These are phyloP conservation scores for Blastomussa wellsi DNA, from an alignment of 92 coral and sea anemone genomes.

Conservation along the genomic window DNA sequence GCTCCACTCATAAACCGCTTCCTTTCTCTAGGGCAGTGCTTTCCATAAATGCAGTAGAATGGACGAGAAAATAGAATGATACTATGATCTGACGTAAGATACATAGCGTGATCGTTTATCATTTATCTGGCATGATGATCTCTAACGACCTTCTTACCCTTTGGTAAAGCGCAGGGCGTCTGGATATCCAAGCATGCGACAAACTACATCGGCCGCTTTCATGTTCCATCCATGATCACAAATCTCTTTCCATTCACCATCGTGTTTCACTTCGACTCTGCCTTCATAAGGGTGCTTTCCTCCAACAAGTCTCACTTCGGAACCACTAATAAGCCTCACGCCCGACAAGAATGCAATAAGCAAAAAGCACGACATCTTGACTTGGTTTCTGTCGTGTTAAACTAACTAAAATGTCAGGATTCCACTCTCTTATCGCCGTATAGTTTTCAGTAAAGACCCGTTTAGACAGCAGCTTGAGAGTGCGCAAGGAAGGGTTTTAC, in stretches of 20 bases:
- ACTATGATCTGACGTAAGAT: background rate
- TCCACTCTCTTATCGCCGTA: background rate
- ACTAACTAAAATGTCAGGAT: background rate
- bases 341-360: conserved; percentile 2
- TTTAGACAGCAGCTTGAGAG: background rate
- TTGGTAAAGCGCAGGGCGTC: conserved; percentile 73
- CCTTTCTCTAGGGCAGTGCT: background rate
- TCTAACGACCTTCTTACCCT: conserved; percentile 46
- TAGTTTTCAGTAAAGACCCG: background rate
- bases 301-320: conserved; percentile 58
- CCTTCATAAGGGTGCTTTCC: conserved; percentile 91
- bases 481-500: background rate
- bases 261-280: conserved; percentile 72
- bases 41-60: background rate
- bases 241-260: conserved; percentile 81
- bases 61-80: background rate
- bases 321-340: background rate
- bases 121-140: background rate
- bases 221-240: conserved; percentile 84
- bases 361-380: conserved; percentile 1
- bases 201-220: conserved; percentile 81
- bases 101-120: background rate
- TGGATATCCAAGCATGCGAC: conserved; percentile 87
- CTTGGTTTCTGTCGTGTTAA: background rate
- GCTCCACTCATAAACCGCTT: background rate